Conservation (phyloP, 2,797 vertebrate genomes). For the Thalassophryne amazonica region DNA sequence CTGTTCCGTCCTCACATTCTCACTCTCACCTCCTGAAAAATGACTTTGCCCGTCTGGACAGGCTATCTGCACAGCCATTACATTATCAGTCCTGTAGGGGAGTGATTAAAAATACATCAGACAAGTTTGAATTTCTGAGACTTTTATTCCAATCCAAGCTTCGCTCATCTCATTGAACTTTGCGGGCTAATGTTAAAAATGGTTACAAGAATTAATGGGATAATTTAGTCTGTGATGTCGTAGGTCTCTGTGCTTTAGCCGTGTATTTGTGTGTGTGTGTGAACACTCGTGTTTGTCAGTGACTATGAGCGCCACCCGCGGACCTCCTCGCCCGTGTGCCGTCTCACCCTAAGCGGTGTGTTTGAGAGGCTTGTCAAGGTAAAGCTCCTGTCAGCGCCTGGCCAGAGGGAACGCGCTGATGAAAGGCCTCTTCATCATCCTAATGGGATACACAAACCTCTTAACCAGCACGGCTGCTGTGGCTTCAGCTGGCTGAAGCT, state of each 20-base stretch:
- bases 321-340: constrained; percentile 58
- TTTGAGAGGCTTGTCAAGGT: constrained; percentile 79
- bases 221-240: too few species aligned
- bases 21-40: constrained; percentile 57
- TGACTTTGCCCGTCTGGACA: constrained; percentile 66
- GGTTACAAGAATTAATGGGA: constrained; percentile 24
- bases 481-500: constrained; percentile 53
- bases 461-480: constrained; percentile 71
- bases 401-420: constrained; percentile 77
- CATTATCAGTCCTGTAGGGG: constrained; percentile 62
- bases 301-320: constrained; percentile 49
- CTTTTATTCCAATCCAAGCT: constrained; percentile 25
- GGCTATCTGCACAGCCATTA: constrained; percentile 33
- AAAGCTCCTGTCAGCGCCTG: constrained; percentile 77
- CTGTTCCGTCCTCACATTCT: constrained; percentile 36
- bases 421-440: constrained; percentile 84
- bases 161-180: constrained; percentile 24
- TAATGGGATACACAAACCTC: constrained; percentile 81
- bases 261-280: constrained; percentile 12
- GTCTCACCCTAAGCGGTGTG: constrained; percentile 67
- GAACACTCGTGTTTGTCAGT: constrained; percentile 38
- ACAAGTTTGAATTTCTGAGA: constrained; percentile 65
- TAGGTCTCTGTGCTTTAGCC: too few species aligned
- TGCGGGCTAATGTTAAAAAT: constrained; percentile 23
- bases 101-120: constrained; percentile 73